Evolutionary conservation across 1,140 invertebrate genomes (phyloP).

Genomic region (Plutomurus gul): DNA sequence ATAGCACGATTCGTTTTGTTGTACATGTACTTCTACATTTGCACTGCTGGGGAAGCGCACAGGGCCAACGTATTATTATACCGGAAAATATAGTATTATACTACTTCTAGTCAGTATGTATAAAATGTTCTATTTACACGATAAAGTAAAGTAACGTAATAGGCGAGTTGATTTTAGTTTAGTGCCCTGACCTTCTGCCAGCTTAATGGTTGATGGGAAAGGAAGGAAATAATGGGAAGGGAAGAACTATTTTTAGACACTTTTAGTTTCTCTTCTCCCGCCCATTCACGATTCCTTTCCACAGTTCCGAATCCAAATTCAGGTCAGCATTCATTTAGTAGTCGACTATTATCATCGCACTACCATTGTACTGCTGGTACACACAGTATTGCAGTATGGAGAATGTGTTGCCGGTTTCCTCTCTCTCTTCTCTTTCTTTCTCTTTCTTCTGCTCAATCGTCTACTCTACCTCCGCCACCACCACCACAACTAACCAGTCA

Average conservation of each 20-base stretch:
- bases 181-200: constrained; percentile 26
- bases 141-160: constrained; percentile 10
- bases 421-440: not conserved
- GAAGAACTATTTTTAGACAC: constrained; percentile 27
- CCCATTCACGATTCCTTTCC: constrained; percentile 19
- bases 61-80: too few species aligned
- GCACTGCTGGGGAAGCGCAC: too few species aligned
- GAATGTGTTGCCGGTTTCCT: too few species aligned
- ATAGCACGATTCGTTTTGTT: too few species aligned
- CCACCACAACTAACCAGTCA: not conserved
- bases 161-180: constrained; percentile 27
- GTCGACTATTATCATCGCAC: not conserved
- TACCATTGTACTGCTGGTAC: not conserved
- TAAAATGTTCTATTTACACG: too few species aligned
- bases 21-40: too few species aligned
- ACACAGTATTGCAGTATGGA: not conserved
- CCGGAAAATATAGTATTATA: too few species aligned
- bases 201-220: constrained; percentile 28
- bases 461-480: not conserved
- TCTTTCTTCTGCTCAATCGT: not conserved
- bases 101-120: too few species aligned
- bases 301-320: constrained; percentile 12
- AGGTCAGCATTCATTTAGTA: constrained; percentile 16
- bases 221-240: constrained; percentile 19
- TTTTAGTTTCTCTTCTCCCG: constrained; percentile 28